These are phyloP conservation scores for Polyommatus iphigenia DNA, from an alignment of 2,888 invertebrate genomes.

Conservation along the genomic window DNA sequence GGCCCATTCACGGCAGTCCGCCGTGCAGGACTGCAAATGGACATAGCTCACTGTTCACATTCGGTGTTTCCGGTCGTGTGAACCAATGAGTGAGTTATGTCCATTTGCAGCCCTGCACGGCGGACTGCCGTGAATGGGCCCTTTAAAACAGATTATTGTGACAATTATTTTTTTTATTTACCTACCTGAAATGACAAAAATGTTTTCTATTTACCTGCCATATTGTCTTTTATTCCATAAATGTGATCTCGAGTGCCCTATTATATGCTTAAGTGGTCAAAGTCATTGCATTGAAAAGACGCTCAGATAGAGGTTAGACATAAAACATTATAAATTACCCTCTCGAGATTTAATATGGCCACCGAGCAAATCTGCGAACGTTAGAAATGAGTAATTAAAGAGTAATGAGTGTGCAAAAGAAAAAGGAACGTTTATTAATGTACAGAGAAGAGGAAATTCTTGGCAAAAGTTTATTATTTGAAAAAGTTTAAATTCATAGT, in stretches of 20 bases:
- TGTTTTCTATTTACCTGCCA: not conserved
- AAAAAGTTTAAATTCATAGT: not conserved
- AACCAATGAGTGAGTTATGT: too few relatives aligned
- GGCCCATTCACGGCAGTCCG: too few relatives aligned
- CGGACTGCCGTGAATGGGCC: too few relatives aligned
- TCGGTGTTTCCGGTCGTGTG: too few relatives aligned
- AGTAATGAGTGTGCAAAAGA: slow-evolving; percentile 12
- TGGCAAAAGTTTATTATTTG: not conserved
- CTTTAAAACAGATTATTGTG: too few relatives aligned
- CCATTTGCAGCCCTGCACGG: too few relatives aligned
- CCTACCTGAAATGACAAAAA: too few relatives aligned
- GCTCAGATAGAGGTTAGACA: not conserved
- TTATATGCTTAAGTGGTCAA: slow-evolving; percentile 7
- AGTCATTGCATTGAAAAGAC: slow-evolving; percentile 17
- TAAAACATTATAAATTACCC: slow-evolving; percentile 26
- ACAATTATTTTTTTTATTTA: too few relatives aligned
- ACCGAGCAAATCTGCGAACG: not conserved
- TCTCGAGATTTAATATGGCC: not conserved
- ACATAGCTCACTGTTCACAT: too few relatives aligned
- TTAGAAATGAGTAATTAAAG: slow-evolving; percentile 13
- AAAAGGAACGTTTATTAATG: not conserved
- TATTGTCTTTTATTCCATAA: not conserved
- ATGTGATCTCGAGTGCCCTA: not conserved
- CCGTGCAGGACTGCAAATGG: too few relatives aligned
- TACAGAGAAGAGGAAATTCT: not conserved